Percentiles rank a stretch among this genome's conserved stretches.
phyloP scores from a whole-genome alignment of 2,113 vertebrate species.

The Mesembrinibis cayennensis region DNA sequence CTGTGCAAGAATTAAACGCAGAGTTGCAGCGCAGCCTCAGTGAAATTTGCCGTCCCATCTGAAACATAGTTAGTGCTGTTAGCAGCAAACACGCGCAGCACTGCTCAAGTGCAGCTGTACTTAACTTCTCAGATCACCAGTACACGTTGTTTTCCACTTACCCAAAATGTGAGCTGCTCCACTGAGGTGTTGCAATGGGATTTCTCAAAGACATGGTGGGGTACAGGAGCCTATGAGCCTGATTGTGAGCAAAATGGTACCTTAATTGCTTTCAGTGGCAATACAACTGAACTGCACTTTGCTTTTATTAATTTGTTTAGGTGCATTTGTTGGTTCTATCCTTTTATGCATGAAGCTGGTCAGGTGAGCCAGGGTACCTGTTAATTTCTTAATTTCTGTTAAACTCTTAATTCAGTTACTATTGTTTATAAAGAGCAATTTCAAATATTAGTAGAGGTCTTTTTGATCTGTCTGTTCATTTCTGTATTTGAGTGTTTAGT shows the following conservation, averaged over 20 bases:
- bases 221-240: background rate
- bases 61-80: background rate
- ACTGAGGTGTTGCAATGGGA: background rate
- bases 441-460: background rate
- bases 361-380: background rate
- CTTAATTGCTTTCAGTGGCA: background rate
- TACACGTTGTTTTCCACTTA: fast-evolving
- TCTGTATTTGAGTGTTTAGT: background rate
- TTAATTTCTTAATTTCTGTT: background rate
- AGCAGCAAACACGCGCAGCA: fast-evolving
- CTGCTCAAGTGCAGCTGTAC: background rate
- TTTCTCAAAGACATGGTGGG: background rate
- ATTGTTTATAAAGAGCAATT: background rate
- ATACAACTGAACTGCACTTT: fast-evolving
- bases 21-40: background rate
- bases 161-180: background rate
- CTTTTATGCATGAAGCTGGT: background rate
- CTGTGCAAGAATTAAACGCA: background rate
- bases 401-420: background rate
- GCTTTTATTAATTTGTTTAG: background rate
- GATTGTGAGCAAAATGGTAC: background rate
- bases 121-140: background rate
- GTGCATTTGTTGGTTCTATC: background rate
- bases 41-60: background rate
- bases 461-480: background rate